Base-by-base conservation (phyloP, 2,888 invertebrate species). In the Eupithecia subfuscata region DNA sequence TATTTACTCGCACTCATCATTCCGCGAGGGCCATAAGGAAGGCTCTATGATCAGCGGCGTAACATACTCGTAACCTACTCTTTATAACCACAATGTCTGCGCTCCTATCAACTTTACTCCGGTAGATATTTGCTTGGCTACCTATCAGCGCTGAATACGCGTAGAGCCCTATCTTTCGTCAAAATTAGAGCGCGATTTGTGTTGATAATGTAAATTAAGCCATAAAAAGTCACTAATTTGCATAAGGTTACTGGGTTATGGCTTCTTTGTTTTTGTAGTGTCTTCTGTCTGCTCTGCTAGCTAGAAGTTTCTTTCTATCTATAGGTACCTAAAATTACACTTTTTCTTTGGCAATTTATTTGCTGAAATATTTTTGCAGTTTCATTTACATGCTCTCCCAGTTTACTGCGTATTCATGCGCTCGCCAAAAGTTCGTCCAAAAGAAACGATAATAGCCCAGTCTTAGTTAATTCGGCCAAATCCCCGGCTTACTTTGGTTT, bases 31-130 rank as follows among this genome's bases (percentile, higher is more conserved):
- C 69, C 37, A 52, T 70, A 71, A 79, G 65, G 65, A 75, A 78
- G 73, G 72, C 70, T 69, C 56, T 69, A 69, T 79, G 78, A 78
- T 78, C 76, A 34, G 48, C 60, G 65, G 65, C 30, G 3, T 1
- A 30, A 30, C 37, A n/a, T n/a, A n/a, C n/a, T n/a, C n/a, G 65
- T 67, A 40, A 67, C 65, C 18, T 40, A 12, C n/a, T 56, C 22
- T 67, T 67, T 67, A 67, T 37, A n/a, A 37, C 40, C 40, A 12
- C 37, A 2, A 67, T 67, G n/a, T 12, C 64, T 64, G 34, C 64
- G 18, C 34, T 64, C 16, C 56, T 56, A 60, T 12, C 22, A 56
- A 11, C n/a, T 22, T 56, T 22, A 56, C 25, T 25, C 3, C 56
- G 60, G 60, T 14, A 12, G 12, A 25, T 14, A 22, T 60, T 60